A percentile compares a stretch with the other conserved stretches of the same genome.
phyloP scores from a whole-genome alignment of 2,113 vertebrate species.

The Anguilla japonica region DNA sequence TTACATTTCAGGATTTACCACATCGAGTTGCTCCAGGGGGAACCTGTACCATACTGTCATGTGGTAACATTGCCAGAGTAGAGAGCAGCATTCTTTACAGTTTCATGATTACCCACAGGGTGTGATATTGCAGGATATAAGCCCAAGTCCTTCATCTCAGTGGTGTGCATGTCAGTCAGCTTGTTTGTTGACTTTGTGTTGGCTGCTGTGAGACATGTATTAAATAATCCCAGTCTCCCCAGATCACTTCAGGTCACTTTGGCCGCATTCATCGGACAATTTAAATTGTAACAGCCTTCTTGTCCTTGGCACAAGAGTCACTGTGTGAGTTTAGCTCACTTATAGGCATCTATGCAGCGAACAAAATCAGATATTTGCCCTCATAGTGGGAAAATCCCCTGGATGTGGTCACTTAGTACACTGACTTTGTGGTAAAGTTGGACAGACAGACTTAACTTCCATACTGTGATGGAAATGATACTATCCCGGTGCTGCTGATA shows the following conservation, averaged over 20 bases:
- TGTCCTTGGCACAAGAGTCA: background rate
- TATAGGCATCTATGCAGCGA: background rate
- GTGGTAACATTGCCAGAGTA: background rate
- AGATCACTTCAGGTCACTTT: background rate
- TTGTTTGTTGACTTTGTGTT: background rate
- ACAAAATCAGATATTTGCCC: background rate
- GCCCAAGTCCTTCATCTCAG: background rate
- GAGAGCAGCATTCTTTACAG: background rate
- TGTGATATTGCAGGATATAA: background rate
- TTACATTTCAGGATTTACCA: no score
- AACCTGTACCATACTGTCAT: background rate
- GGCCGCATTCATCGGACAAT: background rate
- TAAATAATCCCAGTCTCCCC: background rate
- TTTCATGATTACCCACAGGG: background rate
- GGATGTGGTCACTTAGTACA: background rate
- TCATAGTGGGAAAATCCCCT: background rate
- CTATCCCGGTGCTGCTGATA: conserved; percentile 47
- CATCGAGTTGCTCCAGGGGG: no score
- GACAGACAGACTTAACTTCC: conserved; percentile 51
- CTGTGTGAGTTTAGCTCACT: background rate
- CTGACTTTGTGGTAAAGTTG: conserved; percentile 33
- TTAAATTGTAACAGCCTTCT: background rate
- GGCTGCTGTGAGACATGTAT: background rate
- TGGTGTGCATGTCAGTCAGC: background rate
- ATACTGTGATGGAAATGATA: conserved; percentile 50